Conservation (phyloP, 2,888 invertebrate genomes). For the Thymelicus sylvestris region DNA sequence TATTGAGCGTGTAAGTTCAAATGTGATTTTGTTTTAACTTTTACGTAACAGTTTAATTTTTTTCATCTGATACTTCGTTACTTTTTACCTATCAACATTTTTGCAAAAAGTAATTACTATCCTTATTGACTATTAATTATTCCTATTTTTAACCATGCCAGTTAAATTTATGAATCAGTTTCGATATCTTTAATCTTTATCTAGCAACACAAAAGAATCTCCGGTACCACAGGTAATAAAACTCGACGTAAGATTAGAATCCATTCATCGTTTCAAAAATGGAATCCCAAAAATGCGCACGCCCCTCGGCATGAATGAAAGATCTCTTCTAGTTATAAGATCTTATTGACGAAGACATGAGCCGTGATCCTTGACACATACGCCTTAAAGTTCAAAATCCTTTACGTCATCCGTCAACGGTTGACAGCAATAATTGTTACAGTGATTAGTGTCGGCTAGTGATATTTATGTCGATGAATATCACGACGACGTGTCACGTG, state of each 20-base stretch:
- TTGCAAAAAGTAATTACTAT: no score
- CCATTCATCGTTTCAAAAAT: slow-evolving; percentile 30
- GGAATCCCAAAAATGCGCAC: slow-evolving; percentile 32
- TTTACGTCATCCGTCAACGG: neutral
- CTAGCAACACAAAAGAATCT: slow-evolving; percentile 10
- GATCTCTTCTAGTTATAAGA: slow-evolving; percentile 4
- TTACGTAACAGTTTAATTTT: no score
- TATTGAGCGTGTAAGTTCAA: no score
- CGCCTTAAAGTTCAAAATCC: slow-evolving; percentile 1
- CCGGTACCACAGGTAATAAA: slow-evolving; percentile 9
- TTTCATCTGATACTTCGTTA: no score
- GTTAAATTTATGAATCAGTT: neutral
- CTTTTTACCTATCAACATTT: no score
- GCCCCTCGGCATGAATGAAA: slow-evolving; percentile 30
- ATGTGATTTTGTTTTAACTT: no score
- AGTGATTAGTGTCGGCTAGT: slow-evolving; percentile 16
- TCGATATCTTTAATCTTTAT: neutral
- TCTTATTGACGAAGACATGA: neutral
- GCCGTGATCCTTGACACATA: neutral
- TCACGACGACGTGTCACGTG: neutral
- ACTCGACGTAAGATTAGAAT: slow-evolving; percentile 14
- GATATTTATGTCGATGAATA: slow-evolving; percentile 5
- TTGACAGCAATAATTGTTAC: slow-evolving; percentile 3
- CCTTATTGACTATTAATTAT: neutral
- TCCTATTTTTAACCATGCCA: neutral